Base-by-base conservation (phyloP, 2,888 invertebrate species). In the Ceratothoa steindachneri region DNA sequence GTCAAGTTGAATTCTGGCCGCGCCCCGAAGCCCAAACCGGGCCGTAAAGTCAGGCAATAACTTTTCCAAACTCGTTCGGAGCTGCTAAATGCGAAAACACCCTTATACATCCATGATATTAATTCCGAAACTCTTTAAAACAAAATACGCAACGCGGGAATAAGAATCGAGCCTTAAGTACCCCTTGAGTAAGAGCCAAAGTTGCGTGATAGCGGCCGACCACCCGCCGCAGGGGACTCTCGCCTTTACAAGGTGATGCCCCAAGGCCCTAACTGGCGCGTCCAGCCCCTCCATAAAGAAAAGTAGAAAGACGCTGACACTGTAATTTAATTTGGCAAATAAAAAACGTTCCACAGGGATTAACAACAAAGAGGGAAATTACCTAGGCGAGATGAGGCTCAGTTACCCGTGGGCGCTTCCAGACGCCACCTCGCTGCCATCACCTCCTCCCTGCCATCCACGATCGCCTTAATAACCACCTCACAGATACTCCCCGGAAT, bases 311-410 rank as follows among this genome's bases (percentile, higher is more conserved):
- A 60, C 60, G 68, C 68, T 67, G 68, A 27, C 68, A 60, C 67
- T 72, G 72, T 72, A 68, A 72, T 72, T 72, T 72, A 72, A 72
- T 72, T 72, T 68, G 68, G 55, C 72, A 72, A 72, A 72, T 68
- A 72, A 72, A 72, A 68, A 60, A 24, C 60, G 60, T 7, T 60
- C 60, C 60, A 60, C 22, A 60, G 60, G 60, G 60, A 60, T 60
- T 60, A 60, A 60, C 60, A 60, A 60, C 60, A 24, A 1, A 24
- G 60, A 24, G 60, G 60, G 60, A 60, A 60, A 60, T 60, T 24
- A 60, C 60, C 60, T 24, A n/a, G 12, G 12, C 60, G 60, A 60
- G 60, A 60, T 60, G 24, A 1, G 24, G 24, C n/a, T 5, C n/a
- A 60, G 22, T 24, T 60, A 24, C 60, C 60, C 60, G 22, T 60